Evolutionary conservation across 2,888 invertebrate species (phyloP).

Genomic region (Poecilobothrus nobilitatus): DNA sequence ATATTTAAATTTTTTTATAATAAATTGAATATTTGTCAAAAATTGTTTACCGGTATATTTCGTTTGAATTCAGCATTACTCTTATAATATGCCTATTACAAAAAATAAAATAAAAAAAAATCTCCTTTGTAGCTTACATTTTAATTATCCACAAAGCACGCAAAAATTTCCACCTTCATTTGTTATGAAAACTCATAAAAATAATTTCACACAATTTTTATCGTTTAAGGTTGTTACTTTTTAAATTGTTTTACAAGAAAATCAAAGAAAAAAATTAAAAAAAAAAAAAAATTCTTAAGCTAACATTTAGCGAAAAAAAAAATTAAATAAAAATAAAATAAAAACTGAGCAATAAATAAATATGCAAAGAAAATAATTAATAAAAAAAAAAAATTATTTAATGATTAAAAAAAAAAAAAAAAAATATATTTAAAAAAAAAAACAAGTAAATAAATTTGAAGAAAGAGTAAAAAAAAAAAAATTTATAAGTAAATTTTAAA

Average conservation of each 20-base stretch:
- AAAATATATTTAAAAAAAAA: slow-evolving; percentile 19
- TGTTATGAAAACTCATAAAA: slow-evolving; percentile 24
- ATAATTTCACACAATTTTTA: slow-evolving; percentile 9
- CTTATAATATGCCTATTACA: too few relatives aligned
- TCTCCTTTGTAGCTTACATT: neutral
- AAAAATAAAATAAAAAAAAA: neutral
- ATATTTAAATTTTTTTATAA: too few relatives aligned
- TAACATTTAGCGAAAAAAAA: slow-evolving; percentile 23
- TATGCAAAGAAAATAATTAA: slow-evolving; percentile 26
- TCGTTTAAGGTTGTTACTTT: too few relatives aligned
- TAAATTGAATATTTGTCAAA: too few relatives aligned
- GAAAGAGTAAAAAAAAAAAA: slow-evolving; percentile 23
- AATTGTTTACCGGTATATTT: too few relatives aligned
- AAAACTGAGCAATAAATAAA: slow-evolving; percentile 28
- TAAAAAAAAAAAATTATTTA: slow-evolving; percentile 29
- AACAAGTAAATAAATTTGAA: slow-evolving; percentile 23
- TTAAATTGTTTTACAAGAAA: neutral
- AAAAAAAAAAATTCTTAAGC: slow-evolving; percentile 13
- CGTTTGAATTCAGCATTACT: neutral
- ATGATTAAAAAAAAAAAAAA: slow-evolving; percentile 18
- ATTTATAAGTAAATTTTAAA: slow-evolving; percentile 18
- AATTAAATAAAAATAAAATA: slow-evolving; percentile 13
- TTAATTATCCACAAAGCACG: neutral
- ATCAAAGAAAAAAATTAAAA: slow-evolving; percentile 12
- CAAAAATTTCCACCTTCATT: slow-evolving; percentile 25